Conservation (phyloP, 2,113 vertebrate genomes). For the Nothoprocta pentlandii region DNA sequence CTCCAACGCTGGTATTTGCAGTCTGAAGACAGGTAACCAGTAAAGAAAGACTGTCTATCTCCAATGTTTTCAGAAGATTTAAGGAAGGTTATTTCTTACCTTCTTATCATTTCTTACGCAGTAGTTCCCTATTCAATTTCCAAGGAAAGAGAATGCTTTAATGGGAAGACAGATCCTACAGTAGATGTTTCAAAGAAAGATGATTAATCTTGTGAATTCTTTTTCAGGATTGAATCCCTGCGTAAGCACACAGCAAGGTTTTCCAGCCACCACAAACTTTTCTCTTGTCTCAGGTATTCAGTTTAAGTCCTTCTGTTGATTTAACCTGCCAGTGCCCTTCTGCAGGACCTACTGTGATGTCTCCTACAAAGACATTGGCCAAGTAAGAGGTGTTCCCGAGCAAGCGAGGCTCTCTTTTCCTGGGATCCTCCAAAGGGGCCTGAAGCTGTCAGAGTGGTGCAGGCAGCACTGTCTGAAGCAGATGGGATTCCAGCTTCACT, state of each 20-base stretch:
- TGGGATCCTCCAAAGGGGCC: not conserved
- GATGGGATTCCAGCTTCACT: too few relatives aligned
- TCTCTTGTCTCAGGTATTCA: conserved; percentile 70
- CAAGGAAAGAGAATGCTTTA: not conserved
- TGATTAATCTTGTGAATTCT: not conserved
- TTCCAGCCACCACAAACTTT: conserved; percentile 72
- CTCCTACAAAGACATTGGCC: conserved; percentile 66
- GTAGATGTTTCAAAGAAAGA: not conserved
- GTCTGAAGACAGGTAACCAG: too few relatives aligned
- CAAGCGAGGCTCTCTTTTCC: conserved; percentile 44
- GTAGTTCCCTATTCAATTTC: not conserved
- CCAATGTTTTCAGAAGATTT: too few relatives aligned
- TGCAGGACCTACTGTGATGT: not conserved
- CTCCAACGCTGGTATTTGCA: too few relatives aligned
- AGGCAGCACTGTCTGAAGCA: not conserved
- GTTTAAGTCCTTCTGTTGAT: conserved; percentile 70
- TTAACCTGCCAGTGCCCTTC: not conserved
- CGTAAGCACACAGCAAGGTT: conserved; percentile 62
- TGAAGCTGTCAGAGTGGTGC: not conserved
- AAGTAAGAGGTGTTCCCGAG: conserved; percentile 18
- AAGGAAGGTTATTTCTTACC: not conserved
- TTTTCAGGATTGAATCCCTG: not conserved
- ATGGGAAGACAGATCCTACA: not conserved
- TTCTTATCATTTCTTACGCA: not conserved
- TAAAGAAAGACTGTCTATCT: too few relatives aligned